These are phyloP conservation scores for Lates japonicus DNA, from an alignment of 2,797 vertebrate genomes.

Conservation along the genomic window DNA sequence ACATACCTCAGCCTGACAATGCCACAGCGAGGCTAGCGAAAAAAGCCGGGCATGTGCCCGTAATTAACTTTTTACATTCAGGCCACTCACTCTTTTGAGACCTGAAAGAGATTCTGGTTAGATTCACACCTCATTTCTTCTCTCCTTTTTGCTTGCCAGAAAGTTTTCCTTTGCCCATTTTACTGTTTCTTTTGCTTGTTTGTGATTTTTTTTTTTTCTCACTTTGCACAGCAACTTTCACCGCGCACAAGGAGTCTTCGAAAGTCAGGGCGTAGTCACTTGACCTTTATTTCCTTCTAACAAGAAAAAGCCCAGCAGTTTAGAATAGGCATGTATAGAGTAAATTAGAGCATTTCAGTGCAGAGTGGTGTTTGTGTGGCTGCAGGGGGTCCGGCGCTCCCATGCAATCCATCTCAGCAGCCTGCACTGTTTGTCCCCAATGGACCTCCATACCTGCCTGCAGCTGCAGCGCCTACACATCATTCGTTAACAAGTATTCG, in stretches of 20 bases:
- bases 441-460: constrained; percentile 83
- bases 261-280: constrained; percentile 70
- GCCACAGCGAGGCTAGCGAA: constrained; percentile 70
- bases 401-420: constrained; percentile 84
- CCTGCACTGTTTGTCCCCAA: constrained; percentile 84
- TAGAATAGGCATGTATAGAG: constrained; percentile 78
- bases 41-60: constrained; percentile 75
- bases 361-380: constrained; percentile 79
- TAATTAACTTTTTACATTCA: constrained; percentile 86
- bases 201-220: constrained; percentile 7
- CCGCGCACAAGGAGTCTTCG: constrained; percentile 42
- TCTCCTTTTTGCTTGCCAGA: constrained; percentile 14
- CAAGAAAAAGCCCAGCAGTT: constrained; percentile 69
- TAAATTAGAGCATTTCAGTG: constrained; percentile 81
- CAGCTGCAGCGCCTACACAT: constrained; percentile 85
- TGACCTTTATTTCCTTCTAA: constrained; percentile 80
- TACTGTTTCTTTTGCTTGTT: constrained; percentile 38
- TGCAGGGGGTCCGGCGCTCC: constrained; percentile 80
- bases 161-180: constrained; percentile 43
- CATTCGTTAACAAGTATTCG: constrained; percentile 84
- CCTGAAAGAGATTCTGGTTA: constrained; percentile 71
- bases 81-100: constrained; percentile 76
- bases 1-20: constrained; percentile 78
- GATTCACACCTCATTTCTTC: constrained; percentile 61
- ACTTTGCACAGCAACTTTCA: constrained; percentile 48